Conservation (phyloP, 2,888 invertebrate genomes). For the Heteromurus nitidus region DNA sequence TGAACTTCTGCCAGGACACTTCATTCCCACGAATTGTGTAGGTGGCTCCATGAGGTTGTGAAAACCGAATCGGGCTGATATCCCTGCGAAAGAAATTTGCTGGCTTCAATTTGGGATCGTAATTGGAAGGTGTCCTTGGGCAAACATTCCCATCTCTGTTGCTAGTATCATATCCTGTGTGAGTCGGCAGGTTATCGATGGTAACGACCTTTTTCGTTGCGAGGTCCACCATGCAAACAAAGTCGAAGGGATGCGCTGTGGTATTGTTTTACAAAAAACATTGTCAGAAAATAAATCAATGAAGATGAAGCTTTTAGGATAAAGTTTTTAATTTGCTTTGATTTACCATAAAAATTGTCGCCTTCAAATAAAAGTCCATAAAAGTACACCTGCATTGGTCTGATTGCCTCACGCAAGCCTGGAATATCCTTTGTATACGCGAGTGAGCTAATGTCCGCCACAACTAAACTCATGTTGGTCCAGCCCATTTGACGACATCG, state of each 20-base stretch:
- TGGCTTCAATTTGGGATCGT: constrained; percentile 3
- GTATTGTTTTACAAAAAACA: constrained; percentile 28
- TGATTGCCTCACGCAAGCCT: constrained; percentile 8
- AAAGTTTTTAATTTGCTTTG: constrained; percentile 21
- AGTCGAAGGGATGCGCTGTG: constrained; percentile 65
- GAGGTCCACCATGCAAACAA: constrained; percentile 52
- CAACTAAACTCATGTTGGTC: constrained; percentile 50
- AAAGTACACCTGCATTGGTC: constrained; percentile 51
- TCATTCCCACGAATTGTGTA: constrained; percentile 49
- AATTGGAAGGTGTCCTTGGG: constrained; percentile 26
- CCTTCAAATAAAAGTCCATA: constrained; percentile 45
- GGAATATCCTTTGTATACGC: constrained; percentile 44
- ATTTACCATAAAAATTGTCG: constrained; percentile 53
- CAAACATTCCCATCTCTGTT: constrained; percentile 36
- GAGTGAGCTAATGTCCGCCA: constrained; percentile 42
- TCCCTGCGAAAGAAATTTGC: constrained; percentile 39
- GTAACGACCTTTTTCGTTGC: constrained; percentile 24
- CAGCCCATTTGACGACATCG: constrained; percentile 40
- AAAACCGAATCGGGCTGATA: constrained; percentile 37
- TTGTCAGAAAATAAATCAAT: constrained; percentile 35
- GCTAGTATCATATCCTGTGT: constrained; percentile 35
- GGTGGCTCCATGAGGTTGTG: constrained; percentile 45
- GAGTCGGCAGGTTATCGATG: constrained; percentile 55
- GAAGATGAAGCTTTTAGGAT: constrained; percentile 13
- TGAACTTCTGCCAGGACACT: constrained; percentile 66